Conservation (phyloP, 2,797 vertebrate species). For the Thamnophis elegans region DNA sequence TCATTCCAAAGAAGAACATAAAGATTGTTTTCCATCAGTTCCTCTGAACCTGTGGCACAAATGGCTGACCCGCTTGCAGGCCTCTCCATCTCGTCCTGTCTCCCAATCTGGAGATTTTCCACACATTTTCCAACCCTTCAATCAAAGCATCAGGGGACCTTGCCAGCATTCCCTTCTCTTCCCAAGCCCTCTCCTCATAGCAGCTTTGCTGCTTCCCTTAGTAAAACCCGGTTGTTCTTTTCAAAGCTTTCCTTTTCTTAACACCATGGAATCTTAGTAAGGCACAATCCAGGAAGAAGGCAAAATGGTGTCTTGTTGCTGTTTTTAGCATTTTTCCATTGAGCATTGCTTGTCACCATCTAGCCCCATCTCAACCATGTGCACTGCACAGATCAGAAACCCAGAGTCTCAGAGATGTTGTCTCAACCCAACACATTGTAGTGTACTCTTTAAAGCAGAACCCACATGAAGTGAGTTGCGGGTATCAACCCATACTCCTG, state of each 20-base stretch:
- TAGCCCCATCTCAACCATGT: background rate
- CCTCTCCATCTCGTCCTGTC: background rate
- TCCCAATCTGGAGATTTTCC: background rate
- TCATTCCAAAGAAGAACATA: background rate
- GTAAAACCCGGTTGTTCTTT: background rate
- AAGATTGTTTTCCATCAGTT: background rate
- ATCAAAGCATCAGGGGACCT: background rate
- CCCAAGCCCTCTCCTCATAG: background rate
- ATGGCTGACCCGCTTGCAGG: background rate
- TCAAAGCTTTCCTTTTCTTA: background rate
- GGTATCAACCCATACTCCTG: background rate
- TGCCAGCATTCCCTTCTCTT: background rate
- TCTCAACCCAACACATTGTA: background rate
- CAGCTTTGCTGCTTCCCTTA: background rate
- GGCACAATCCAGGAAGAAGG: background rate
- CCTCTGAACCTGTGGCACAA: background rate
- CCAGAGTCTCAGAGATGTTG: background rate
- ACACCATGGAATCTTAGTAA: background rate
- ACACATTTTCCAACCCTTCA: background rate
- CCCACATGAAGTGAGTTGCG: background rate
- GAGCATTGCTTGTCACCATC: background rate
- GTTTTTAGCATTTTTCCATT: background rate
- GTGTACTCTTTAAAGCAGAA: background rate
- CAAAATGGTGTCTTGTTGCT: background rate
- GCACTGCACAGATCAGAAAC: background rate